These are phyloP conservation scores for Melanaphis sacchari DNA, from an alignment of 1,140 invertebrate genomes.

Conservation along the genomic window DNA sequence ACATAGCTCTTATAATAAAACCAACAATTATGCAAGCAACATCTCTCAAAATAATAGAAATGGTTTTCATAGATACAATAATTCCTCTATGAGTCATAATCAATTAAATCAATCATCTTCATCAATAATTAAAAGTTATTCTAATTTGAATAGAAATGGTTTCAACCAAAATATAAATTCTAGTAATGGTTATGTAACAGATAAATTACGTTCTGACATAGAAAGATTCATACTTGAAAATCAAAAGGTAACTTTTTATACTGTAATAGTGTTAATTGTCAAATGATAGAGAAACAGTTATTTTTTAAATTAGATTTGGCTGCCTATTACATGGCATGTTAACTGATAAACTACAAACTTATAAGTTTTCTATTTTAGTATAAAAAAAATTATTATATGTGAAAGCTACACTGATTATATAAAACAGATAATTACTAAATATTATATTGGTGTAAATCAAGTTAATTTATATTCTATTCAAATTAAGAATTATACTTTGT, in stretches of 20 bases:
- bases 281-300: background rate
- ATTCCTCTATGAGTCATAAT: background rate
- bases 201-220: background rate
- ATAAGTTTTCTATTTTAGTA: background rate
- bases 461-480: background rate
- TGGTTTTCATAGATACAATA: background rate
- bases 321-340: no score
- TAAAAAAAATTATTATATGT: background rate
- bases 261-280: background rate
- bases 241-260: conserved; percentile 22
- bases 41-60: background rate
- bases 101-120: background rate
- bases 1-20: background rate
- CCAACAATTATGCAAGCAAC: background rate
- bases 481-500: no score
- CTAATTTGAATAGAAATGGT: background rate
- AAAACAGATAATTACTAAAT: background rate
- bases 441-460: no score
- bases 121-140: background rate
- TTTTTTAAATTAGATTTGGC: background rate
- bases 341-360: background rate
- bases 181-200: background rate
- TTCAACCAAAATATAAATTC: background rate
- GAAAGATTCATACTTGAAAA: conserved; percentile 18
- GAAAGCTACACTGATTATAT: background rate